Evolutionary conservation across 2,888 invertebrate species (phyloP).

Genomic region (Synergus itoensis): DNA sequence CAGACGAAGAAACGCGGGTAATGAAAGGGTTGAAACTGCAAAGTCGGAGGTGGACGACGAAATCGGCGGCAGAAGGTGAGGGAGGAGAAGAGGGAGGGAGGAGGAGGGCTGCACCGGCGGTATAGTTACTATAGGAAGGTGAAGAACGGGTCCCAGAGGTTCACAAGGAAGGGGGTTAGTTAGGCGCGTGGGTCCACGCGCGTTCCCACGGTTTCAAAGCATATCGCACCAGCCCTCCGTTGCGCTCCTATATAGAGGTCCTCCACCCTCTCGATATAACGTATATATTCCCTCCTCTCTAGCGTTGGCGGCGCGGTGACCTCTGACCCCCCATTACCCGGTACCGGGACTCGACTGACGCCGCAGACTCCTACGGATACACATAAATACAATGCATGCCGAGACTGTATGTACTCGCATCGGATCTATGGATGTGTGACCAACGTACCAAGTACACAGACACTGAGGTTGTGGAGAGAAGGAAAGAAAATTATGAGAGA

Average conservation of each 20-base stretch:
- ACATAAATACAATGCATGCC: constrained; percentile 61
- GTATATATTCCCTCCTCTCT: constrained; percentile 67
- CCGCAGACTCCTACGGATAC: constrained; percentile 72
- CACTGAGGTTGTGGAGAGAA: constrained; percentile 7
- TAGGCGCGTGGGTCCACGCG: constrained; percentile 76
- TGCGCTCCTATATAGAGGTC: constrained; percentile 49
- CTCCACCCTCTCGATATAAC: constrained; percentile 60
- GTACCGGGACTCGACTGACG: constrained; percentile 74
- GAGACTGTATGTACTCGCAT: constrained; percentile 14
- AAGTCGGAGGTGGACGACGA: constrained; percentile 53
- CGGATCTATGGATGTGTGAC: constrained; percentile 29
- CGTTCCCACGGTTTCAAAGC: constrained; percentile 77
- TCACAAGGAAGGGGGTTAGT: constrained; percentile 69
- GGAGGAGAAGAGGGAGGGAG: constrained; percentile 46
- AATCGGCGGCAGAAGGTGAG: constrained; percentile 44
- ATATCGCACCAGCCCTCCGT: constrained; percentile 72
- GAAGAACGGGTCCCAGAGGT: constrained; percentile 46
- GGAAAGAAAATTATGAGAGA: constrained; percentile 23
- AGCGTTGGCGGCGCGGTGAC: constrained; percentile 76
- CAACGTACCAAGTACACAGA: constrained; percentile 44
- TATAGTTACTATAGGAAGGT: constrained; percentile 55
- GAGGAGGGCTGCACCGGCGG: constrained; percentile 43
- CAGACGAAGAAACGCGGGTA: constrained; percentile 64
- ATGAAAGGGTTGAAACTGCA: constrained; percentile 65
- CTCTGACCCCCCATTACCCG: constrained; percentile 77